phyloP scores from a whole-genome alignment of 1,140 invertebrate genomes.

The Stratiolaelaps scimitus region DNA sequence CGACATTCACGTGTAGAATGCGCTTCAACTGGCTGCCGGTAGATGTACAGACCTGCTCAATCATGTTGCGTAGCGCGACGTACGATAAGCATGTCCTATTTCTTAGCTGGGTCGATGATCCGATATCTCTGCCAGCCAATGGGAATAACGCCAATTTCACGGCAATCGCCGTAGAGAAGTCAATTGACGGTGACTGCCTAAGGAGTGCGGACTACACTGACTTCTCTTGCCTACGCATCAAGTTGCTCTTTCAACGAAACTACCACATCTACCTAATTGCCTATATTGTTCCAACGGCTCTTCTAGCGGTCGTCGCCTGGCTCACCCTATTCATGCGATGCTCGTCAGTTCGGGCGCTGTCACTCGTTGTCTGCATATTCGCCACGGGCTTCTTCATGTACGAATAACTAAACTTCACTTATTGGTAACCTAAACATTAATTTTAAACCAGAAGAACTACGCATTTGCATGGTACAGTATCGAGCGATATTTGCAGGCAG shows the following conservation, averaged over 20 bases:
- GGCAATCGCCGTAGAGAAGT: background rate
- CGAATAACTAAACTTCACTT: too few relatives aligned
- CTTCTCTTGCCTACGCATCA: slow-evolving; percentile 2
- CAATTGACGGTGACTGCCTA: background rate
- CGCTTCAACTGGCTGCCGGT: slow-evolving; percentile 3
- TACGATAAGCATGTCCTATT: slow-evolving; percentile 4
- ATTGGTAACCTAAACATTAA: too few relatives aligned
- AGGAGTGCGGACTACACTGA: slow-evolving; percentile 1
- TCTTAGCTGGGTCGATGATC: background rate
- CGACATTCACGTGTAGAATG: background rate
- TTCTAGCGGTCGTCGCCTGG: slow-evolving; percentile 1
- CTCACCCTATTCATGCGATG: slow-evolving; percentile 14
- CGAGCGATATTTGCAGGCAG: too few relatives aligned
- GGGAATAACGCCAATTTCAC: slow-evolving; percentile 5
- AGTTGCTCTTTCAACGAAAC: background rate
- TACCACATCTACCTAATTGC: background rate
- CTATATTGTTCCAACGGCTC: slow-evolving; percentile 1
- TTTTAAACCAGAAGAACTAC: too few relatives aligned
- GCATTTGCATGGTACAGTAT: too few relatives aligned
- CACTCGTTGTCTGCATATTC: background rate
- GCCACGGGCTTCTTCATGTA: background rate
- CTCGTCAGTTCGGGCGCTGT: background rate
- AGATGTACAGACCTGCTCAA: slow-evolving; percentile 9
- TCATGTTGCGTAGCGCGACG: background rate
- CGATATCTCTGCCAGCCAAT: background rate